Percentiles rank a stretch among this genome's conserved stretches.
Conservation (phyloP, 2,113 vertebrate genomes). For the Neodontobutis hainanensis region DNA sequence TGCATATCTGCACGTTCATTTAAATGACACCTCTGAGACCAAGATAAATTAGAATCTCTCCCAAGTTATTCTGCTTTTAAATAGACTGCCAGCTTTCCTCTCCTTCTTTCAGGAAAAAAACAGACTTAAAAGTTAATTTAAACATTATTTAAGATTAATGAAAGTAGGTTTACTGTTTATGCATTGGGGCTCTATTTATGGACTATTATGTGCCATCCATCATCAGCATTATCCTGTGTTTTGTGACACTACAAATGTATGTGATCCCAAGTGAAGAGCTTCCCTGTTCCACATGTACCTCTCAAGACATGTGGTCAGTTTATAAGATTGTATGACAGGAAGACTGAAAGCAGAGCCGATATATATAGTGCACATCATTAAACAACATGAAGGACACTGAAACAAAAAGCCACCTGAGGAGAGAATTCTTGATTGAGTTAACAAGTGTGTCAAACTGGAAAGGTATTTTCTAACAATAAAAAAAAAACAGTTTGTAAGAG, state of each 20-base stretch:
- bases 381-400: not conserved
- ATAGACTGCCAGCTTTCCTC: conserved; percentile 69
- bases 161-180: conserved; percentile 70
- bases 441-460: too few species aligned
- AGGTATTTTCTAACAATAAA: too few species aligned
- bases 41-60: conserved; percentile 77
- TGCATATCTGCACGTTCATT: conserved; percentile 66
- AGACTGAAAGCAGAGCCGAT: too few species aligned
- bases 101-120: conserved; percentile 55
- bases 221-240: conserved; percentile 61
- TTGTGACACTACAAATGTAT: conserved; percentile 53
- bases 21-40: conserved; percentile 72
- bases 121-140: conserved; percentile 77
- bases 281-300: conserved; percentile 32
- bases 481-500: too few species aligned
- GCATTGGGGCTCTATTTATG: conserved; percentile 69
- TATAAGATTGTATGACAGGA: too few species aligned
- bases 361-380: too few species aligned
- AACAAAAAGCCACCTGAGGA: conserved; percentile 29
- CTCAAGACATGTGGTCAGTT: conserved; percentile 37
- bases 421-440: too few species aligned
- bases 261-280: conserved; percentile 30
- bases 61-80: conserved; percentile 78
- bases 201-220: conserved; percentile 62
- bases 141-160: conserved; percentile 81